phyloP scores from a whole-genome alignment of 2,113 vertebrate genomes.

The Rafetus swinhoei region DNA sequence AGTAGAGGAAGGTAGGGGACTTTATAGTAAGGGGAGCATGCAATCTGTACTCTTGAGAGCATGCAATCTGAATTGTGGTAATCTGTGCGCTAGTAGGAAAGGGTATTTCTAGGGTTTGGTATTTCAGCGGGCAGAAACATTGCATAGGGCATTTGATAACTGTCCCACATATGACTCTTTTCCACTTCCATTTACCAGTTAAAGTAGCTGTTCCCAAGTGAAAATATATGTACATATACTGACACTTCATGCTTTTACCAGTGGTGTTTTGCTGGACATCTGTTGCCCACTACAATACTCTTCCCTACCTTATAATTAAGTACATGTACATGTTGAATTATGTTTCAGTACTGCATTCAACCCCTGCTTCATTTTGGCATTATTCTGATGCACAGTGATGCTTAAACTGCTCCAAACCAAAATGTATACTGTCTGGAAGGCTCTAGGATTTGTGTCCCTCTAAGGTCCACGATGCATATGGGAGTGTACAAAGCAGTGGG shows the following conservation, averaged over 20 bases:
- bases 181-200: not conserved
- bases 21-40: not conserved
- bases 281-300: not conserved
- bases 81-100: not conserved
- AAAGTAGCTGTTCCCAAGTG: not conserved
- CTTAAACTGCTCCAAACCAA: not conserved
- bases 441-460: constrained; percentile 34
- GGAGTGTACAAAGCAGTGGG: not conserved
- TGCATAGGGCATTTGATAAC: not conserved
- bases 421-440: constrained; percentile 13
- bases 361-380: constrained; percentile 22
- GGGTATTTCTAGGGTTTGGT: not conserved
- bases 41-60: not conserved
- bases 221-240: not conserved
- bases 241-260: not conserved
- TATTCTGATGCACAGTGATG: not conserved
- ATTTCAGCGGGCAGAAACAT: not conserved
- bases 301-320: not conserved
- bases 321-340: constrained; percentile 12
- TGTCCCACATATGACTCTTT: not conserved
- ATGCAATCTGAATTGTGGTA: not conserved
- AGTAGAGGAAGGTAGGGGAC: not conserved
- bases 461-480: not conserved
- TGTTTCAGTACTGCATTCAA: not conserved
- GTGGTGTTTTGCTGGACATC: not conserved